Evolutionary conservation across 2,888 invertebrate species (phyloP), one percentile per base, ranked within the genome.

Genomic region (Ichneumoninae sp.): DNA sequence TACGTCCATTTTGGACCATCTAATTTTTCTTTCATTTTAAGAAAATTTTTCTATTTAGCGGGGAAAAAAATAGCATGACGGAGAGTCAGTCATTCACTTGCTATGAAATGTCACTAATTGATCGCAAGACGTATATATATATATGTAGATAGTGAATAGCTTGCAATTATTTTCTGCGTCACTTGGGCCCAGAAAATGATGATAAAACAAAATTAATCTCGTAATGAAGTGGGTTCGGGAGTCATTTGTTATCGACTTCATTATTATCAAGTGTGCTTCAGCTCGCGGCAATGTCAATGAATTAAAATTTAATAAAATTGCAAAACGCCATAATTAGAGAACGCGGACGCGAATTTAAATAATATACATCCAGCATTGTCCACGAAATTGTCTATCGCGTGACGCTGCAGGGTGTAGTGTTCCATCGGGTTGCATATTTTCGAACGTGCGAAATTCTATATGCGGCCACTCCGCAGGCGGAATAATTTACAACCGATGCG

Each of bases 401-500:
- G 36, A 44, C 19, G n/a, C 44, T 44, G 19, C 44, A 13, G 22
- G 8, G 7, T 54, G 1, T 22, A 8, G 19, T 22, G 54, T 44
- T 22, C 40, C n/a, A 68, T 60, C 60, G 16, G 4, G 22, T 19
- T 26, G 57, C 44, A 44, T 44, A 26, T 57, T 73, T 40, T 73
- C 40, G 16, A 13, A 19, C 22, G 40, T 57, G 22, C 26, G 40
- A 57, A 73, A 73, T 57, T 40, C 7, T 26, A 57, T 44, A 22
- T 57, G 44, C 57, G 16, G 40, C 33, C 19, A 54, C 36, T 3
- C 16, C 7, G 19, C 26, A 13, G 19, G 5, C 22, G 13, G 40
- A 57, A 73, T 73, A 54, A 70, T 54, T 70, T 54, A 52, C 19
- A 36, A 33, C 26, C 52, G 33, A 70, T 19, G 52, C 33, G 52